Base-by-base conservation (phyloP, 2,888 invertebrate genomes). In the Brachyopa scutellaris region DNA sequence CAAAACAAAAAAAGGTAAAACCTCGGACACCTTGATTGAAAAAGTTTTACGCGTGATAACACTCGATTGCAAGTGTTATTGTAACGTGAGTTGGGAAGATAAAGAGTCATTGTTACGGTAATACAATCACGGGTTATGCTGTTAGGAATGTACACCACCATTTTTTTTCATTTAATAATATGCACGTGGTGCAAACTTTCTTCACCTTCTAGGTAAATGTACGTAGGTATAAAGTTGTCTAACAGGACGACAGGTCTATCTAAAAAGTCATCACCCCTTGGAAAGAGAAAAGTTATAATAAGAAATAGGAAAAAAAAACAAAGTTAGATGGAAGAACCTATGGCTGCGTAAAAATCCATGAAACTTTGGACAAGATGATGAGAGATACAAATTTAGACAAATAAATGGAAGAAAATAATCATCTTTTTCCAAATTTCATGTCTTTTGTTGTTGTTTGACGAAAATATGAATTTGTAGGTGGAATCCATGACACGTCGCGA, bases 21-120 rank as follows among this genome's bases (percentile, higher is more conserved):
- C 57, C 13, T 29, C 15, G 59, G 53, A 2, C 29, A 59, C 17
- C 51, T 17, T 79, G 73, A 79, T 79, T 73, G 73, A 79, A 73
- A 79, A 79, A 79, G 73, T 79, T 67, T 79, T 73, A 29, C 13
- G 21, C 9, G 42, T 29, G 64, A 70, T 78, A 49, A 70, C 55
- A 64, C 23, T 51, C 51, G 72, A 72, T 72, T 61, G 64, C 26
- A 66, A 59, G 49, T 13, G 29, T 21, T 40, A 36, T 29, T 29
- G 17, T 51, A 29, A 31, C 40, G 26, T 13, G 40, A 62, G 33
- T 49, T 53, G 17, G 5, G 23, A 33, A 69, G 49, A 70, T 59
- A 70, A 70, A 26, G 47, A 55, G 36, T 64, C 70, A 57, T 57
- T 74, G 66, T 67, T 66, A 26, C 11, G 11, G 5, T 8, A 11